Base-by-base conservation (phyloP, 2,797 vertebrate species). In the Vipera latastei region DNA sequence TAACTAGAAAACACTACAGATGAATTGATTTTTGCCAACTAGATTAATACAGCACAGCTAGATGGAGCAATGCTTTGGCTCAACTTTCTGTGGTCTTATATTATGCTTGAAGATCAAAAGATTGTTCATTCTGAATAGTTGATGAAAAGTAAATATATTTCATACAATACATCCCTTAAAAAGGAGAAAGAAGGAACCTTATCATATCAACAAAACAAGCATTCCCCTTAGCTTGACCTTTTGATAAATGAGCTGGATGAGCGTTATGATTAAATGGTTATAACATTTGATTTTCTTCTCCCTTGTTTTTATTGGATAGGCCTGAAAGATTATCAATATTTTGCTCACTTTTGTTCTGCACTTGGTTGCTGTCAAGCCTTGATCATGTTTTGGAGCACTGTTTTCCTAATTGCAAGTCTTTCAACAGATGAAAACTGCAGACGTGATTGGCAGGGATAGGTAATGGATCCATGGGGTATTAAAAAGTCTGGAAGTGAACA, bases 281-380 rank as follows among this genome's bases (percentile, higher is more conserved):
- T 94, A 85, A 94, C 90, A 86, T 96, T 96, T 96, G 93, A 96
- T 95, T 96, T 96, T 94, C 55, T 94, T 96, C 93, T 93, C 56
- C 60, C 69, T 65, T 90, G 92, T 59, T 90, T 96, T 95, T 95
- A 95, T 95, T 96, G 94, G 95, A 96, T 92, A 92, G 25, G n/a
- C 60, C 2, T 94, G 94, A 93, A 93, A 93, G 94, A 95, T 95
- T 95, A 95, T 96, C 96, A 89, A 95, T 96, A 90, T 88, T 51
- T 86, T 95, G 95, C 96, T 90, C 94, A 94, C 94, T 95, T 95
- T 93, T 92, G 55, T 32, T 92, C 44, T 69, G 44, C 0, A 0
- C 0, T 92, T 95, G 93, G 95, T 88, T 94, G 88, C 92, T 92
- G 93, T 93, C 91, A 94, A 93, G 78, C 12, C 4, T 2, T 69